Conservation (phyloP, 1,140 invertebrate species). For the Panagrolaimus sp. region DNA sequence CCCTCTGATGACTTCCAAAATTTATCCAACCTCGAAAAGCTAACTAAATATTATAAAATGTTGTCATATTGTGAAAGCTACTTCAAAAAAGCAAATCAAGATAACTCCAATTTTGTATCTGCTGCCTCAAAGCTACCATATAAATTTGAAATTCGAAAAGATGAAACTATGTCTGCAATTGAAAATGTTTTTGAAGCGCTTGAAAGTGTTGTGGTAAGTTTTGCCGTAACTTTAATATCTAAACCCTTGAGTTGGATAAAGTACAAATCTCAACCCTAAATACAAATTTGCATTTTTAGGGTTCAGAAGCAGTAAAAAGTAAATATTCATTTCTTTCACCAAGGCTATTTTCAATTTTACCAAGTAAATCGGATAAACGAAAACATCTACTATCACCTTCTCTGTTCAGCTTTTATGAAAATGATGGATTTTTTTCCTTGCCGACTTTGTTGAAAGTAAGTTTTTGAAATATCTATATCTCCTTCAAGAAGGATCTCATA, state of each 20-base stretch:
- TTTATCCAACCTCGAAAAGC: too few relatives aligned
- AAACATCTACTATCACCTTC: constrained; percentile 19
- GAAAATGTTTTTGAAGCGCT: constrained; percentile 11
- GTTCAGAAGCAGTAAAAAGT: neutral
- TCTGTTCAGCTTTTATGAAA: constrained; percentile 15
- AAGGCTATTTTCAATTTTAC: constrained; percentile 16
- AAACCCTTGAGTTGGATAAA: too few relatives aligned
- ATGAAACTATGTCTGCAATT: neutral
- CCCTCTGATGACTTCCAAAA: too few relatives aligned
- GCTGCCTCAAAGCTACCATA: neutral
- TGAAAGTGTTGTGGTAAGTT: neutral
- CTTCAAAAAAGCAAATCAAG: too few relatives aligned
- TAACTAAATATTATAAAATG: too few relatives aligned
- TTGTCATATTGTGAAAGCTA: too few relatives aligned
- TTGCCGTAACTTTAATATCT: neutral
- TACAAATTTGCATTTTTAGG: neutral
- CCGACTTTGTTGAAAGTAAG: constrained; percentile 14
- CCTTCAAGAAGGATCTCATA: too few relatives aligned
- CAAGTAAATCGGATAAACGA: neutral
- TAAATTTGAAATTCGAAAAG: neutral
- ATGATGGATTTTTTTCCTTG: constrained; percentile 20
- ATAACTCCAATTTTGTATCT: neutral
- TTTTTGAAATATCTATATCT: too few relatives aligned
- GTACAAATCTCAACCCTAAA: neutral
- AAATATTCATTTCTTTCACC: constrained; percentile 15